Percentiles rank a stretch among this genome's conserved stretches.
These are phyloP conservation scores for Pachycephus smyrnensis DNA, from an alignment of 2,888 invertebrate genomes.

Conservation along the genomic window DNA sequence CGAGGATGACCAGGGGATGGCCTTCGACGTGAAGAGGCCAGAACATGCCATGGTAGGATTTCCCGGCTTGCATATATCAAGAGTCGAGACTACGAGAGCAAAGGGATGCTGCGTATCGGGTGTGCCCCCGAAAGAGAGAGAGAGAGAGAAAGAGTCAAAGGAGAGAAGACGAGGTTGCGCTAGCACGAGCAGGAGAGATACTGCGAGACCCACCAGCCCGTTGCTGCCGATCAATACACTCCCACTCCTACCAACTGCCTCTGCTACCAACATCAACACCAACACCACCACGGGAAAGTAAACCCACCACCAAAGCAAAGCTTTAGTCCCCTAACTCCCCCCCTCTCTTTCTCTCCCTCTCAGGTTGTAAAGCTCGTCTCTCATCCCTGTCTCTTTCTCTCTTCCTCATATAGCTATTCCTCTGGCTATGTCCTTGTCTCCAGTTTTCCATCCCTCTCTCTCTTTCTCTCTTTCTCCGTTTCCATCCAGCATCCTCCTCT, in stretches of 20 bases:
- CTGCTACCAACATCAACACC: constrained; percentile 8
- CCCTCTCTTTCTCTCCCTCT: neutral
- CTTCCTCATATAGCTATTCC: neutral
- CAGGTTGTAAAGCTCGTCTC: neutral
- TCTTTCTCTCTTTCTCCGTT: neutral
- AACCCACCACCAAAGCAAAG: constrained; percentile 20
- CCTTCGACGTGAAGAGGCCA: neutral
- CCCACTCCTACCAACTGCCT: constrained; percentile 48
- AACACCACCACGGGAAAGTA: constrained; percentile 18
- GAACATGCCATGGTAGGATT: neutral
- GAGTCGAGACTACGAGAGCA: constrained; percentile 1
- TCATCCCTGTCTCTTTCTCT: neutral
- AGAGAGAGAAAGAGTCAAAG: constrained; percentile 16
- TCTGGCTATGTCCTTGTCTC: neutral
- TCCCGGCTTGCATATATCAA: constrained; percentile 3
- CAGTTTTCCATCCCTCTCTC: neutral
- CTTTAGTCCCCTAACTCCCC: constrained; percentile 3
- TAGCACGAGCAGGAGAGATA: neutral
- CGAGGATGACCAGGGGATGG: neutral
- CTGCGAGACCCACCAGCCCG: constrained; percentile 33
- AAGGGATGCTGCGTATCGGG: neutral
- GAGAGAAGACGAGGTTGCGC: neutral
- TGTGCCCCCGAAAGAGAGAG: neutral
- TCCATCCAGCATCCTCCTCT: neutral
- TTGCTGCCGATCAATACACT: constrained; percentile 62